Percentiles rank a stretch among this genome's conserved stretches.
Evolutionary conservation across 2,888 invertebrate genomes (phyloP).

Genomic region (Drepanosiphum platanoidis): DNA sequence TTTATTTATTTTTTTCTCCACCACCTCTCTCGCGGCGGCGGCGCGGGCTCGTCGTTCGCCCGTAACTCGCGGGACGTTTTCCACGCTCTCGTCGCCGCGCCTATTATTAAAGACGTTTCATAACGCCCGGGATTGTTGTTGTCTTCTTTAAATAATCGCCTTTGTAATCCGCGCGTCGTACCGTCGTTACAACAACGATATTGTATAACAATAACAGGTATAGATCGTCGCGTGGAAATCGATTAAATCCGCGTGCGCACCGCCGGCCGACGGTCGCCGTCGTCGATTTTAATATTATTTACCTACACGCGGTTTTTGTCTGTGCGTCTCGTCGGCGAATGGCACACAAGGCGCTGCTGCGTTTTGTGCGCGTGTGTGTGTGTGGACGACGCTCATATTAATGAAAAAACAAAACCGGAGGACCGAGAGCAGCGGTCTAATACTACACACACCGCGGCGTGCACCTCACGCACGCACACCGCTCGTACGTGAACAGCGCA

Average conservation of each 20-base stretch:
- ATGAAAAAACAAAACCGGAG: conserved; percentile 37
- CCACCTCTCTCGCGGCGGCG: too few species aligned
- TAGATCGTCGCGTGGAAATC: conserved; percentile 6
- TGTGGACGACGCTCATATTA: neutral
- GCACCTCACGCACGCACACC: neutral
- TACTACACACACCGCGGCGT: too few species aligned
- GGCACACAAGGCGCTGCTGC: conserved; percentile 23
- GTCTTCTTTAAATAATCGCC: too few species aligned
- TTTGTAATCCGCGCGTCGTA: neutral
- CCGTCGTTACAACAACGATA: neutral
- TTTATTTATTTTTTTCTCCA: too few species aligned
- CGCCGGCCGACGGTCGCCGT: too few species aligned
- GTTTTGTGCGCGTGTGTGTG: neutral
- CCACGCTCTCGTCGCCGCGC: too few species aligned
- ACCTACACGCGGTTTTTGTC: neutral
- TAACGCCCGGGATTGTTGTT: neutral
- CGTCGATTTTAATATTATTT: neutral
- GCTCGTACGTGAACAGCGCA: neutral
- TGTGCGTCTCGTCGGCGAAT: neutral
- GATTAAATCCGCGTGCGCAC: conserved; percentile 28
- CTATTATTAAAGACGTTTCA: neutral
- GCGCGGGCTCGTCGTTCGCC: too few species aligned
- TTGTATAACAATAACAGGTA: neutral
- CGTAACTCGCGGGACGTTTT: too few species aligned
- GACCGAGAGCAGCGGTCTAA: neutral